Conservation (phyloP, 2,888 invertebrate species). For the Camptogramma bilineatum region DNA sequence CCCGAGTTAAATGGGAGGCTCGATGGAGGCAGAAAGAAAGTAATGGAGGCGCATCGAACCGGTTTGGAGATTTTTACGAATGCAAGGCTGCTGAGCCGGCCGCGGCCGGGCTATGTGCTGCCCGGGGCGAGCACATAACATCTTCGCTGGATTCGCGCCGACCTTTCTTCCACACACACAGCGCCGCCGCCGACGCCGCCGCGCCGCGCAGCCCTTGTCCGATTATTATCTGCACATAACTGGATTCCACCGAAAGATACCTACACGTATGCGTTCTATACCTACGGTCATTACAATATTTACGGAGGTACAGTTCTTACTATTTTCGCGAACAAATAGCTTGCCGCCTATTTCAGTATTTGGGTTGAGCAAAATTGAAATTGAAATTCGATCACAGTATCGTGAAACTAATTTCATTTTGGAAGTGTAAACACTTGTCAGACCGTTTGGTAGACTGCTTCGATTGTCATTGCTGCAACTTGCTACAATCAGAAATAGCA, state of each 20-base stretch:
- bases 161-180: slow-evolving; percentile 70
- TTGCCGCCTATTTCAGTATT: slow-evolving; percentile 69
- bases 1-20: slow-evolving; percentile 85
- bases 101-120: slow-evolving; percentile 75
- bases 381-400: slow-evolving; percentile 57
- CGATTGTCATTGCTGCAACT: slow-evolving; percentile 42
- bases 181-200: slow-evolving; percentile 29
- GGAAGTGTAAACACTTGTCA: slow-evolving; percentile 59
- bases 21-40: slow-evolving; percentile 84
- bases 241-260: slow-evolving; percentile 71
- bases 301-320: slow-evolving; percentile 59
- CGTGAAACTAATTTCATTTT: slow-evolving; percentile 51
- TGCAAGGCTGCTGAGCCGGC: slow-evolving; percentile 77
- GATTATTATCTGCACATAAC: slow-evolving; percentile 78
- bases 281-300: slow-evolving; percentile 68
- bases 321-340: slow-evolving; percentile 64
- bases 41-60: slow-evolving; percentile 85
- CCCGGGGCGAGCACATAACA: slow-evolving; percentile 77
- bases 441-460: slow-evolving; percentile 22
- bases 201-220: slow-evolving; percentile 42
- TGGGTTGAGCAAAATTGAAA: slow-evolving; percentile 61
- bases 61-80: slow-evolving; percentile 85
- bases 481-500: slow-evolving; percentile 59
- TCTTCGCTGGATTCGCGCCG: slow-evolving; percentile 80
- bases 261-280: slow-evolving; percentile 49